Conservation (phyloP, 2,797 vertebrate species). For the Alosa sapidissima region DNA sequence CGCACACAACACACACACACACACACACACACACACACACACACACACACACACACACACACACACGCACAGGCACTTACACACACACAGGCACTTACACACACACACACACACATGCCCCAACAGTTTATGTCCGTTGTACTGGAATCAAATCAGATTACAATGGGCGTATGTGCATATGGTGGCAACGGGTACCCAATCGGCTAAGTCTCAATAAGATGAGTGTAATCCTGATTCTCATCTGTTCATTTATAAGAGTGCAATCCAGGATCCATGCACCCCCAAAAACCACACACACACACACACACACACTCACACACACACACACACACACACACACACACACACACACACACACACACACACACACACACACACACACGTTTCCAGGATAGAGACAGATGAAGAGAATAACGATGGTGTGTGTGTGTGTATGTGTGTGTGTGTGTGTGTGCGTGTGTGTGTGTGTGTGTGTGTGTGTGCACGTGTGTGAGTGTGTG, state of each 20-base stretch:
- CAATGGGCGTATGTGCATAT: slow-evolving; percentile 58
- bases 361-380: no score
- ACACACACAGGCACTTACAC: not conserved
- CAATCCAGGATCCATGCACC: not conserved
- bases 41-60: slow-evolving; percentile 1
- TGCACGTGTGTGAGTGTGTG: no score
- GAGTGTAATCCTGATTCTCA: slow-evolving; percentile 49
- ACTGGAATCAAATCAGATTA: not conserved
- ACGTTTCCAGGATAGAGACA: no score
- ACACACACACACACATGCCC: not conserved
- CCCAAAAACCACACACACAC: slow-evolving; percentile 64
- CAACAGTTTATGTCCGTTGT: not conserved
- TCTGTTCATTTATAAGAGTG: not conserved
- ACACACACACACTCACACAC: slow-evolving; percentile 64
- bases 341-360: slow-evolving; percentile 20
- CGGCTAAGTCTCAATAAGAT: slow-evolving; percentile 64
- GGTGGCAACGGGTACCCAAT: slow-evolving; percentile 51
- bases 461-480: no score
- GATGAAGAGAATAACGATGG: not conserved
- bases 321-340: slow-evolving; percentile 44
- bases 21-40: not conserved
- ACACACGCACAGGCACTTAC: not conserved
- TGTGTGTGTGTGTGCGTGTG: no score
- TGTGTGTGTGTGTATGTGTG: not conserved
- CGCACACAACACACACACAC: not conserved